Conservation (phyloP, 2,113 vertebrate species). For the Bothrops jararaca region DNA sequence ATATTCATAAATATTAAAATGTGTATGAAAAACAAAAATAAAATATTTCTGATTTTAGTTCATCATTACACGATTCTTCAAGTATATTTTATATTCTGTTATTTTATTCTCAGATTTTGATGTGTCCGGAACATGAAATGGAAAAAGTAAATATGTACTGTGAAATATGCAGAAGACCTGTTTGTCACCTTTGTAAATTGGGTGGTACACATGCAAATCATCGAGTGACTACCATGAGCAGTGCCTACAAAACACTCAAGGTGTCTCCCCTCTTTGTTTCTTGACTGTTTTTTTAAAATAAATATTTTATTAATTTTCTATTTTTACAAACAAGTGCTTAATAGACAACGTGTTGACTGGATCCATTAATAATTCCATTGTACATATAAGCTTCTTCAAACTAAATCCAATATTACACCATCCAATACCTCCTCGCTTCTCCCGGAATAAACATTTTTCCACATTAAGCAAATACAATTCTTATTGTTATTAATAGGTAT, state of each 20-base stretch:
- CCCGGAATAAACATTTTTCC: too few relatives aligned
- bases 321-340: too few relatives aligned
- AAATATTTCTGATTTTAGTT: background rate
- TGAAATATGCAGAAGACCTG: constrained; percentile 89
- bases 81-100: background rate
- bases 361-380: too few relatives aligned
- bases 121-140: constrained; percentile 98
- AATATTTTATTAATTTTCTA: too few relatives aligned
- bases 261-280: constrained; percentile 56
- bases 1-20: background rate
- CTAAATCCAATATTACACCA: too few relatives aligned
- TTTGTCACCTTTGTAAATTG: constrained; percentile 96
- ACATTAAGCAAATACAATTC: too few relatives aligned
- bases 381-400: too few relatives aligned
- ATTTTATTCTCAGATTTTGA: constrained; percentile 78
- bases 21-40: background rate
- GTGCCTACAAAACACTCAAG: constrained; percentile 96
- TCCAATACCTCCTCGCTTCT: too few relatives aligned
- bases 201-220: constrained; percentile 92
- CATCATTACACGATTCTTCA: background rate
- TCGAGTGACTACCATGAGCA: constrained; percentile 91
- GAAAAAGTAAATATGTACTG: constrained; percentile 99
- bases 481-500: too few relatives aligned
- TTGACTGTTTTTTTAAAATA: background rate
- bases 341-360: too few relatives aligned